Evolutionary conservation across 2,797 vertebrate species (phyloP), one percentile per base, ranked within the genome.

Genomic region (Rachycentron canadum): DNA sequence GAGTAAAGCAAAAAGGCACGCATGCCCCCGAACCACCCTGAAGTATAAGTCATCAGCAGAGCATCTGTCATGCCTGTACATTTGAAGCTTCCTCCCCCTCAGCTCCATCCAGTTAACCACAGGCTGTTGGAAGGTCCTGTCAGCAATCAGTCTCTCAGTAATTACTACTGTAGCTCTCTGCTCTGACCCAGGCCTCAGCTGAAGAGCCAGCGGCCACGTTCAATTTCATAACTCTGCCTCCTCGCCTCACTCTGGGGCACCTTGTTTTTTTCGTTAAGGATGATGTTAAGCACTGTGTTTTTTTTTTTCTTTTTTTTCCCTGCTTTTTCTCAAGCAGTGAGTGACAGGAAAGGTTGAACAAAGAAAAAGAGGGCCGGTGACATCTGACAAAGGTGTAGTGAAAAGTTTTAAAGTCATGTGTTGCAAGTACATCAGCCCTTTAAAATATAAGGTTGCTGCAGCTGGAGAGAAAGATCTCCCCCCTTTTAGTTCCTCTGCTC

Each of bases 121-220:
- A 87, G 91, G 83, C 91, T 89, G 91, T 77, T 90, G 90, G 90
- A 90, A 90, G 90, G 83, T 90, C 85, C 92, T 90, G 89, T 90
- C 88, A 90, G 90, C 91, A 91, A 88, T 93, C 91, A 89, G 86
- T 82, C 86, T 78, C 80, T 66, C 85, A 64, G 89, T 92, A 92
- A 93, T 92, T 89, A 92, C 90, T 73, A 86, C 91, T 90, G 82
- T 85, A 79, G 87, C 76, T 86, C 87, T 80, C 64, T 57, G 82
- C 85, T 88, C 65, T 89, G 87, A 89, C 86, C 88, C 11, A 50
- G 82, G 76, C 84, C 68, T 81, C 69, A 25, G 69, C 83, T 66
- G 56, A 67, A 71, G 79, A 90, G 86, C 87, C 86, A 81, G 75
- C 84, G 90, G 90, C 88, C 89, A 85, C 83, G 67, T 86, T 87